Percentiles rank a stretch among this genome's conserved stretches.
These are phyloP conservation scores for Galaxias olidus DNA, from an alignment of 2,797 vertebrate genomes.

Conservation along the genomic window DNA sequence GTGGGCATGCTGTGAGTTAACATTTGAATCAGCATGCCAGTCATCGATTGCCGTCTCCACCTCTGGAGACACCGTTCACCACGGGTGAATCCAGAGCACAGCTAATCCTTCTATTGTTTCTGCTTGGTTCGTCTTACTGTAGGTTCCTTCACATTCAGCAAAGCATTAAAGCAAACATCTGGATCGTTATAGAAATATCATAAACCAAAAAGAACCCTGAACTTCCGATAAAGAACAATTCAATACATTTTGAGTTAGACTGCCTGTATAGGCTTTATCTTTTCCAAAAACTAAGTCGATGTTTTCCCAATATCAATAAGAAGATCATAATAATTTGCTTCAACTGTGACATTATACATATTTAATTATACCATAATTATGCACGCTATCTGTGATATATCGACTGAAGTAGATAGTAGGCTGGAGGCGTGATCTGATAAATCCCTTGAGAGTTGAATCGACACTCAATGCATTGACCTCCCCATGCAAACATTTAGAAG, in stretches of 20 bases:
- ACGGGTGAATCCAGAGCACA: conserved; percentile 33
- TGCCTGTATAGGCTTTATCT: too few relatives aligned
- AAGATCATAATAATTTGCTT: too few relatives aligned
- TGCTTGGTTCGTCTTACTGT: conserved; percentile 24
- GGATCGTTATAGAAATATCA: too few relatives aligned
- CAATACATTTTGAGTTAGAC: too few relatives aligned
- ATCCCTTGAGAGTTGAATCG: conserved; percentile 15
- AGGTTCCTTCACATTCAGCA: not conserved
- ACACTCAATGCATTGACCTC: conserved; percentile 16
- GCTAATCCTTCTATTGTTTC: conserved; percentile 26
- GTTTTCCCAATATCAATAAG: too few relatives aligned
- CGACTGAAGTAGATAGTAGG: not conserved
- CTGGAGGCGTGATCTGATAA: conserved; percentile 1
- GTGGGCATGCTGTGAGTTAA: conserved; percentile 70
- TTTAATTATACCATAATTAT: too few relatives aligned
- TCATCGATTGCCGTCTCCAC: conserved; percentile 65
- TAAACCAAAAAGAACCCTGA: too few relatives aligned
- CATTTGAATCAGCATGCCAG: conserved; percentile 67
- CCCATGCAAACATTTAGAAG: conserved; percentile 41
- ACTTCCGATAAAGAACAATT: too few relatives aligned
- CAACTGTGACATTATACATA: too few relatives aligned
- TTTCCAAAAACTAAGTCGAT: too few relatives aligned
- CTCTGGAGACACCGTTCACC: conserved; percentile 52
- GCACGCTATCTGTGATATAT: too few relatives aligned
- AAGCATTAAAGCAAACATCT: not conserved